Evolutionary conservation across 2,113 vertebrate species (phyloP), one percentile per base, ranked within the genome.

Genomic region (Datnioides undecimradiatus): DNA sequence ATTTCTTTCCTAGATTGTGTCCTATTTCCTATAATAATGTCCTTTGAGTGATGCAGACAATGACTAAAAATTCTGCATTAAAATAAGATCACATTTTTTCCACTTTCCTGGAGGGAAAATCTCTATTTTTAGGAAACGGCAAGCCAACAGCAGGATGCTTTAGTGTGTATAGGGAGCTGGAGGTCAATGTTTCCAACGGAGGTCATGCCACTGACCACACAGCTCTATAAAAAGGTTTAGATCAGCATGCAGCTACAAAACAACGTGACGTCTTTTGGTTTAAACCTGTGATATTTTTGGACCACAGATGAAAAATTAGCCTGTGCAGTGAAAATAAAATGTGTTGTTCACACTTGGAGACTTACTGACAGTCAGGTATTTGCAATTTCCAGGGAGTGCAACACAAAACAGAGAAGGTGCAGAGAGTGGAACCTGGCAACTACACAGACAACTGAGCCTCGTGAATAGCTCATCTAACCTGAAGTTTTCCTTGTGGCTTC

Each of bases 321-420:
- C 17, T 17, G 13, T 55, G 38, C 8, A 45, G 72, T 55, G 72
- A 62, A 66, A 80, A 72, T 62, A 48, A 71, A 73, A 84, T 67
- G 76, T 66, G 77, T 67, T 67, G 33, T 51, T 74, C 55, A 67
- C 40, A 52, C 63, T 27, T 21, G 25, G 57, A 49, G 58, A 25
- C 17, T 45, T 38, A 45, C 31, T 29, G 33, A 31, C 43, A 29
- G 49, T 34, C 27, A 59, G 6, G 14, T 40, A 31, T 55, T 19
- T 71, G 6, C 19, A 31, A 31, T 55, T 19, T 71, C 38, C n/a
- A 71, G 73, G 62, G 6, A 60, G 36, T 65, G 45, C 6, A 57
- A 38, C 23, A 68, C 62, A 71, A 76, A 59, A 70, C 13, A 31
- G 16, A 52, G 38, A 51, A 29, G 43, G 55, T 68, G 8, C 21